Evolutionary conservation across 2,113 vertebrate genomes (phyloP).

Genomic region (Antennarius striatus): DNA sequence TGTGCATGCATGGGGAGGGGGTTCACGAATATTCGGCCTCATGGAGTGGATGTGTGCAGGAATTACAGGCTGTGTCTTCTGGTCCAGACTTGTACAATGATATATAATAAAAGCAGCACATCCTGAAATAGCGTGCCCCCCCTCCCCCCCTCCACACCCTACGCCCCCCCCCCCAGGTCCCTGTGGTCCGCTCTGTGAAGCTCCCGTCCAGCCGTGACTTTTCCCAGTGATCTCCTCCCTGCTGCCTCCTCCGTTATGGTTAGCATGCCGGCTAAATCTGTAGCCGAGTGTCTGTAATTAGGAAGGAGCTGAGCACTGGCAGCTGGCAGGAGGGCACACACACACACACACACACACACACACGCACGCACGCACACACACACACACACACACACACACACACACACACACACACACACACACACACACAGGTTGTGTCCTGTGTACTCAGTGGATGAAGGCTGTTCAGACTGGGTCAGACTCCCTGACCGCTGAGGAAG

Average conservation of each 20-base stretch:
- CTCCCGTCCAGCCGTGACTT: slow-evolving; percentile 81
- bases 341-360: slow-evolving; percentile 53
- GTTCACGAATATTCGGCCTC: slow-evolving; percentile 36
- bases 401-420: slow-evolving; percentile 7
- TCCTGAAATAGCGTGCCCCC: slow-evolving; percentile 80
- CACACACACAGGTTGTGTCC: neutral
- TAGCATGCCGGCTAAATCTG: slow-evolving; percentile 86
- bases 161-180: slow-evolving; percentile 61
- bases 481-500: too few species aligned
- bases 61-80: slow-evolving; percentile 77
- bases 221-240: slow-evolving; percentile 81
- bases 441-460: slow-evolving; percentile 40
- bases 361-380: slow-evolving; percentile 49
- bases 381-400: slow-evolving; percentile 13
- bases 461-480: too few species aligned
- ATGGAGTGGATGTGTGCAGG: slow-evolving; percentile 59
- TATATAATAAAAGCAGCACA: slow-evolving; percentile 81
- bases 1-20: slow-evolving; percentile 47
- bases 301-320: slow-evolving; percentile 77
- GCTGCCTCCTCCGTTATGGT: slow-evolving; percentile 84
- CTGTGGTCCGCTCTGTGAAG: slow-evolving; percentile 82
- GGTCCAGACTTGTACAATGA: slow-evolving; percentile 76
- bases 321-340: slow-evolving; percentile 73
- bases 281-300: slow-evolving; percentile 85
- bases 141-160: slow-evolving; percentile 33